Percentiles rank a stretch among this genome's conserved stretches.
Evolutionary conservation across 2,888 invertebrate genomes (phyloP).

Genomic region (Mechanitis messenoides): DNA sequence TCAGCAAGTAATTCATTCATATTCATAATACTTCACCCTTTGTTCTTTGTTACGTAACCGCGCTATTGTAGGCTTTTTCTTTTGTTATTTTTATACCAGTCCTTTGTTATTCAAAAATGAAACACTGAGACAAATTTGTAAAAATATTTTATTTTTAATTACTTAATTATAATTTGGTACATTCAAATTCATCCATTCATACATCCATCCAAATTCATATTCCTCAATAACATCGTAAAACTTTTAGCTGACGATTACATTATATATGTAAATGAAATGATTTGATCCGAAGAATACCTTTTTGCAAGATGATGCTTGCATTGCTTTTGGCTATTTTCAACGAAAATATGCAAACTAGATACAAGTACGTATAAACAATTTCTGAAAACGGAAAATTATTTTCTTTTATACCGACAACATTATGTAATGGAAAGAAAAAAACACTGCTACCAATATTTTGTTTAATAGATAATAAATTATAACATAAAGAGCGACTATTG

Average conservation of each 20-base stretch:
- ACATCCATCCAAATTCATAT: neutral
- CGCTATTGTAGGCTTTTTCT: slow-evolving; percentile 47
- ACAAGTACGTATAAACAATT: too few species aligned
- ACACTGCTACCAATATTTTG: neutral
- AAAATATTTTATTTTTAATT: neutral
- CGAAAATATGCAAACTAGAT: neutral
- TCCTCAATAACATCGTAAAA: slow-evolving; percentile 2
- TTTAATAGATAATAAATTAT: neutral
- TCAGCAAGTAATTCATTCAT: slow-evolving; percentile 65
- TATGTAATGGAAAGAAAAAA: slow-evolving; percentile 17
- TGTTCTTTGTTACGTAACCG: slow-evolving; percentile 59
- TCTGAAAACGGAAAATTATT: too few species aligned
- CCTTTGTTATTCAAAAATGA: slow-evolving; percentile 34
- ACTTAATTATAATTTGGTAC: neutral
- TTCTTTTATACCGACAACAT: too few species aligned
- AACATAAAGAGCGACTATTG: slow-evolving; percentile 9
- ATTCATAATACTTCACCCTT: slow-evolving; percentile 70
- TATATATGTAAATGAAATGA: neutral
- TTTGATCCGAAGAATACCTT: slow-evolving; percentile 1
- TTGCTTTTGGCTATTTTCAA: neutral
- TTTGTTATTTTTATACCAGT: slow-evolving; percentile 51
- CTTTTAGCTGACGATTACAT: neutral
- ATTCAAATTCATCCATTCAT: neutral
- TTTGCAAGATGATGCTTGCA: neutral
- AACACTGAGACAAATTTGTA: slow-evolving; percentile 21